phyloP scores from a whole-genome alignment of 2,888 invertebrate genomes.

The Drosophila atripex region DNA sequence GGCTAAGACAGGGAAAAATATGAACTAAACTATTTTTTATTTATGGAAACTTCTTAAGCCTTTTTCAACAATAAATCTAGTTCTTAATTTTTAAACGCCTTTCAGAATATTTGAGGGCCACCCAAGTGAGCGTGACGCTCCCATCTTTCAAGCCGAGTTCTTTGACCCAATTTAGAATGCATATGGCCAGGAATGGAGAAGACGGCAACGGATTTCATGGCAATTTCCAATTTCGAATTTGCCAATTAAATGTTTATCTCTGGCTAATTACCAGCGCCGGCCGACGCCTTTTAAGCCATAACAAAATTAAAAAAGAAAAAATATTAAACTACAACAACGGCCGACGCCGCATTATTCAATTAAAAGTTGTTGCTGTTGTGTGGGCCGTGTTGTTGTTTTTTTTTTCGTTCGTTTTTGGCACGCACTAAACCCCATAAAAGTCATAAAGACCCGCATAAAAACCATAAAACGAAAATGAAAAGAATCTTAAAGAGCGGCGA shows the following conservation, averaged over 20 bases:
- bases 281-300: slow-evolving; percentile 61
- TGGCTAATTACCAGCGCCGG: slow-evolving; percentile 66
- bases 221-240: slow-evolving; percentile 68
- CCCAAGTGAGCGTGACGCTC: slow-evolving; percentile 12
- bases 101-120: background rate
- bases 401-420: slow-evolving; percentile 79
- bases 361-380: slow-evolving; percentile 73
- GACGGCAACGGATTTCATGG: slow-evolving; percentile 42
- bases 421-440: slow-evolving; percentile 84
- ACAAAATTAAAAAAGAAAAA: slow-evolving; percentile 4
- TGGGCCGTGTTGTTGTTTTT: slow-evolving; percentile 15
- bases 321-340: slow-evolving; percentile 25
- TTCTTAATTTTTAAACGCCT: background rate
- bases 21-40: background rate
- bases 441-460: slow-evolving; percentile 83
- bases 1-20: background rate
- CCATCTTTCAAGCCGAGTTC: slow-evolving; percentile 8
- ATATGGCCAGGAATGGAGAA: slow-evolving; percentile 49
- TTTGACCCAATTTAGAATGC: slow-evolving; percentile 65
- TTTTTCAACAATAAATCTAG: background rate
- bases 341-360: slow-evolving; percentile 80
- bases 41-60: background rate
- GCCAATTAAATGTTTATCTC: slow-evolving; percentile 79
- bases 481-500: slow-evolving; percentile 74
- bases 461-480: slow-evolving; percentile 82